Evolutionary conservation across 2,888 invertebrate genomes (phyloP), one percentile per base, ranked within the genome.

Genomic region (Scaptomyza flava): DNA sequence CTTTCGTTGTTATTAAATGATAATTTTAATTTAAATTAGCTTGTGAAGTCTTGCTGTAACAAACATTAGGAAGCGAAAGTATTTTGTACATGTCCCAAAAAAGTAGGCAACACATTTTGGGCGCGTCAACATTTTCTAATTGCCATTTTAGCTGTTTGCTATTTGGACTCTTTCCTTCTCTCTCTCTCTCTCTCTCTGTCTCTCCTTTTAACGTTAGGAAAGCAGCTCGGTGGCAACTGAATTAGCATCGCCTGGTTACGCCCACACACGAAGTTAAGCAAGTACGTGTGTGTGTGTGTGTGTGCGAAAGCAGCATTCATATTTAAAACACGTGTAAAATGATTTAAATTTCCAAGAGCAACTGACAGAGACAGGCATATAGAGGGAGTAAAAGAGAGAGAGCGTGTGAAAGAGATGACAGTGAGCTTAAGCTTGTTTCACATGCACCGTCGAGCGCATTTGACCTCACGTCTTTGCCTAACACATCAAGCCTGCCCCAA

Each of bases 241-340:
- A 73, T 73, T 73, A 62, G 70, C 58, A 59, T 42, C 51, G 56
- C 38, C 30, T 34, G 23, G 27, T 42, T 14, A 50, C 50, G 17
- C 42, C 33, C 63, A 53, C 42, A 57, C 68, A 53, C 33, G 36
- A 50, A 50, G 33, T 48, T 48, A 11, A 33, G 47, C 9, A 20
- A n/a, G 33, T 17, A 12, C 30, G 9, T 5, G 23, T 3, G 5
- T 31, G n/a, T 11, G 11, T 14, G 23, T 14, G 20, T 42, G 30
- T 23, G 31, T 36, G 43, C 36, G 66, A 17, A 45, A 45, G 58
- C 65, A 77, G 43, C 80, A 77, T 77, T 79, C 79, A 82, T 77
- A 76, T 61, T 82, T 76, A 65, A 79, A 59, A 17, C 42, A 64
- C 57, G 34, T 47, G 76, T 52, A 79, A 65, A 65, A 70, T 62